Evolutionary conservation across 1,140 invertebrate genomes (phyloP).

Genomic region (Atta texana): DNA sequence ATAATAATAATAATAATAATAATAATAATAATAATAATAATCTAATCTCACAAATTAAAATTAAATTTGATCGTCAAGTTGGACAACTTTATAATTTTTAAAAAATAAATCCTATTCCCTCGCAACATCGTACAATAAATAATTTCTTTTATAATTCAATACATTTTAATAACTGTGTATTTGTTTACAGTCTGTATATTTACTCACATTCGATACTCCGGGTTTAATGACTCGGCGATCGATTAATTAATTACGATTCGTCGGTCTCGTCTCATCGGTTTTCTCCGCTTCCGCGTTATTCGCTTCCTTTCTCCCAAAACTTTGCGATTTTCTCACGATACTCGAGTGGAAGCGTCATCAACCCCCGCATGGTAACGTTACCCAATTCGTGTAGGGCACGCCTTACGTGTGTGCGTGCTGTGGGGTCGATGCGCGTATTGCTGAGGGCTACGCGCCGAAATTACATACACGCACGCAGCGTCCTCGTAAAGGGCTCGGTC

Average conservation of each 20-base stretch:
- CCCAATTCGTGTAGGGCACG: background rate
- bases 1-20: too few relatives aligned
- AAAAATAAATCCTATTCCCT: background rate
- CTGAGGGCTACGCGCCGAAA: slow-evolving; percentile 29
- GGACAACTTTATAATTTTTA: too few relatives aligned
- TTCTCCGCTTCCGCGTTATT: background rate
- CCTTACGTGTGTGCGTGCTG: background rate
- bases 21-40: too few relatives aligned
- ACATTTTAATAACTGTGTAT: background rate
- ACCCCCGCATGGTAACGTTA: slow-evolving; percentile 60
- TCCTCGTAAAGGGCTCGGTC: slow-evolving; percentile 36
- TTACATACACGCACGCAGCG: slow-evolving; percentile 1
- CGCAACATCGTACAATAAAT: background rate
- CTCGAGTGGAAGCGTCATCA: slow-evolving; percentile 42
- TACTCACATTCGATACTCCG: background rate
- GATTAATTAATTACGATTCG: slow-evolving; percentile 1
- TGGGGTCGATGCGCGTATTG: background rate
- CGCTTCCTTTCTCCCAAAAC: background rate
- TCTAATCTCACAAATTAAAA: background rate
- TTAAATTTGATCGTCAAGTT: too few relatives aligned
- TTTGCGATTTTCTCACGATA: slow-evolving; percentile 65
- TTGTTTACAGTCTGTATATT: background rate
- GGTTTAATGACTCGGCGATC: background rate
- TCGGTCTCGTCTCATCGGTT: background rate
- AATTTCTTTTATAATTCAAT: background rate